Conservation (phyloP, 2,888 invertebrate species). For the Scaptomyza flava region DNA sequence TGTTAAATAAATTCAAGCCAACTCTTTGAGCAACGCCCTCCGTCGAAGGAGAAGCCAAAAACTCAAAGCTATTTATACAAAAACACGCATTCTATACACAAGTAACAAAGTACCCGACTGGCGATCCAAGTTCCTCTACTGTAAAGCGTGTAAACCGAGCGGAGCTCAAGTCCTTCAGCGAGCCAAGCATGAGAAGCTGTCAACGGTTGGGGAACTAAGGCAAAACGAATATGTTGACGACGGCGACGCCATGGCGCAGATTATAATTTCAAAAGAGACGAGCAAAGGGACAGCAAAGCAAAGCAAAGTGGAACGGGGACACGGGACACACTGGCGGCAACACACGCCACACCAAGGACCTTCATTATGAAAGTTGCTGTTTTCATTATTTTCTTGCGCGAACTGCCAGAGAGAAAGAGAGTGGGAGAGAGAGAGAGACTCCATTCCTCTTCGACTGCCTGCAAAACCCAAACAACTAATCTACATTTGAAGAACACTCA, state of each 20-base stretch:
- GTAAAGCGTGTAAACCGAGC: constrained; percentile 67
- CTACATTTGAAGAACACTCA: constrained; percentile 64
- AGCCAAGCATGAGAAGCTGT: constrained; percentile 48
- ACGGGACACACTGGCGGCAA: constrained; percentile 31
- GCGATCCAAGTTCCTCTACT: constrained; percentile 46
- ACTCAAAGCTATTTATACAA: constrained; percentile 62
- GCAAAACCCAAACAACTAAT: constrained; percentile 69
- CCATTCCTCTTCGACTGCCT: constrained; percentile 11
- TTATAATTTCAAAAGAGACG: constrained; percentile 81
- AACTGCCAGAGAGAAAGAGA: constrained; percentile 20
- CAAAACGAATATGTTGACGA: constrained; percentile 38
- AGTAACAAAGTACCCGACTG: constrained; percentile 32
- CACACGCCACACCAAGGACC: constrained; percentile 52
- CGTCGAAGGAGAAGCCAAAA: constrained; percentile 45
- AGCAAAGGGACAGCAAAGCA: constrained; percentile 27
- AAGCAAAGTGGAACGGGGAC: constrained; percentile 11
- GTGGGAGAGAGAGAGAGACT: background rate
- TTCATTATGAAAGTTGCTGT: constrained; percentile 82
- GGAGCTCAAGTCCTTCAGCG: constrained; percentile 70
- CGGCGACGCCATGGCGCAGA: constrained; percentile 69
- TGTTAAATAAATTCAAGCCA: constrained; percentile 66
- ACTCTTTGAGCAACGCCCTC: constrained; percentile 17
- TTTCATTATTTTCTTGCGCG: constrained; percentile 79
- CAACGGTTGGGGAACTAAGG: constrained; percentile 35
- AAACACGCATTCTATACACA: constrained; percentile 43